These are phyloP conservation scores for Antechinus stuartii DNA, from an alignment of 2,113 vertebrate species.

Conservation along the genomic window DNA sequence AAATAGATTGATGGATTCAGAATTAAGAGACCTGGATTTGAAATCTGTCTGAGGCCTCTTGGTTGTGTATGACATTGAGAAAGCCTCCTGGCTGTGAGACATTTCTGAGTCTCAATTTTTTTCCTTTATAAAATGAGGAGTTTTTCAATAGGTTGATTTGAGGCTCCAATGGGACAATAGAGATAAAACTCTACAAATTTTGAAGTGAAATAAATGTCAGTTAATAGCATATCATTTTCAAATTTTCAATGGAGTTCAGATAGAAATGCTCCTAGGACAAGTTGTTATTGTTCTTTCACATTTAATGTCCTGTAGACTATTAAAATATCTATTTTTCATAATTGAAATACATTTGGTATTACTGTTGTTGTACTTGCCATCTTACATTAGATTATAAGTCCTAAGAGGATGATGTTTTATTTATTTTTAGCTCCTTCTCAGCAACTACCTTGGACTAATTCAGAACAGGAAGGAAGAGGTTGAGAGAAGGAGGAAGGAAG, in stretches of 20 bases:
- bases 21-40: background rate
- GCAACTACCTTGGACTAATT: background rate
- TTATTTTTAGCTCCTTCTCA: background rate
- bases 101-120: background rate
- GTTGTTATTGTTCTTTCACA: background rate
- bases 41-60: background rate
- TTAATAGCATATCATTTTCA: background rate
- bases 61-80: background rate
- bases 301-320: background rate
- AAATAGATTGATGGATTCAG: background rate
- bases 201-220: background rate
- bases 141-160: background rate
- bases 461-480: background rate
- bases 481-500: too few species aligned
- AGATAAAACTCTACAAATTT: background rate
- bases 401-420: background rate
- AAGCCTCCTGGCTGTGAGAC: background rate
- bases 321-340: background rate
- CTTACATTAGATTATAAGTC: background rate
- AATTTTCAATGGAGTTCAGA: background rate
- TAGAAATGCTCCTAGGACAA: background rate
- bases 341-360: background rate
- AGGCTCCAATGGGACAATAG: background rate
- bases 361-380: background rate
- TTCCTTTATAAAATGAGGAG: background rate